These are phyloP conservation scores for Bungarus multicinctus DNA, from an alignment of 2,113 vertebrate genomes.

Conservation along the genomic window DNA sequence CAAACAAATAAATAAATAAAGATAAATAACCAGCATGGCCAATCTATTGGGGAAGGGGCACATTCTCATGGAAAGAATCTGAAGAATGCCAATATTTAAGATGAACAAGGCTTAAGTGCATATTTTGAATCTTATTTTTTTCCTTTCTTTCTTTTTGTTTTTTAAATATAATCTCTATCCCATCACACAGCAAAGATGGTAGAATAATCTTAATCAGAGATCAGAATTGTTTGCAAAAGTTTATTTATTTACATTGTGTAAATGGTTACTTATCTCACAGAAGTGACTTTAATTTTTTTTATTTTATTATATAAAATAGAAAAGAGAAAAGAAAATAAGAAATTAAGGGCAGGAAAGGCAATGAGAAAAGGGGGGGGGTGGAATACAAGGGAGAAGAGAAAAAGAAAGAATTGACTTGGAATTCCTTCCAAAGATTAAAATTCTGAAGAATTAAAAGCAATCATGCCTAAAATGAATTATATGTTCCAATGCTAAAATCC, in stretches of 20 bases:
- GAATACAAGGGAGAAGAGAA: too few species aligned
- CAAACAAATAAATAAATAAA: background rate
- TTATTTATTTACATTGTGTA: background rate
- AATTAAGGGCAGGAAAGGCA: too few species aligned
- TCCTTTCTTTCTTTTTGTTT: background rate
- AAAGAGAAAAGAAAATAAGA: too few species aligned
- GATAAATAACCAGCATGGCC: background rate
- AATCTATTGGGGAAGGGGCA: background rate
- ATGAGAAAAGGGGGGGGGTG: too few species aligned
- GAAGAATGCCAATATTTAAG: background rate
- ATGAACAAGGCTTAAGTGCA: background rate
- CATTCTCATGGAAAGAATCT: background rate
- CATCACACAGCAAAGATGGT: background rate
- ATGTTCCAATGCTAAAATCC: background rate
- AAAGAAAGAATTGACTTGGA: background rate
- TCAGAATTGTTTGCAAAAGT: background rate
- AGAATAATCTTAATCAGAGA: background rate
- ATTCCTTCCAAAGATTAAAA: background rate
- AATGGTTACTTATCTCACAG: background rate
- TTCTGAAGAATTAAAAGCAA: background rate
- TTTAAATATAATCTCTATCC: background rate
- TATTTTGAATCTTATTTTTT: background rate
- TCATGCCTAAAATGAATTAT: background rate
- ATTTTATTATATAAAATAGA: too few species aligned
- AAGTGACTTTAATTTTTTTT: background rate